Evolutionary conservation across 2,797 vertebrate species (phyloP).

Genomic region (Anolis apletophallus): DNA sequence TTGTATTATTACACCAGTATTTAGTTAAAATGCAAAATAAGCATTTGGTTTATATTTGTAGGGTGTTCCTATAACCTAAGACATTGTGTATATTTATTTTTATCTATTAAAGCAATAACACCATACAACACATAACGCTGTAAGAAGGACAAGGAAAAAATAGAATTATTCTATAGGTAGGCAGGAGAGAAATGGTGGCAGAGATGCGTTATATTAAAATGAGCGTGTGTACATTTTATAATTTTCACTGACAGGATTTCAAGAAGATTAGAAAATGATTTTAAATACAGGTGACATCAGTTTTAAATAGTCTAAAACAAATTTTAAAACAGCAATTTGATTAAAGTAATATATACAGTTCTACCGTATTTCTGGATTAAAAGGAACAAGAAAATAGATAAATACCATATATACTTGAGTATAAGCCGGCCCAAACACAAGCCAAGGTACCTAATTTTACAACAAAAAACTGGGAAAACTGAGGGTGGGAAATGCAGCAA

Average conservation of each 20-base stretch:
- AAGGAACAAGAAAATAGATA: background rate
- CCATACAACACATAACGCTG: background rate
- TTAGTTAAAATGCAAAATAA: conserved; percentile 17
- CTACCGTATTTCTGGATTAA: background rate
- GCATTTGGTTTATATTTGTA: background rate
- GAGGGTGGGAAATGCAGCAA: too few relatives aligned
- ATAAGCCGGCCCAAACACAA: too few relatives aligned
- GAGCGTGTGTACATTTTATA: background rate
- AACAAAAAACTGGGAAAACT: too few relatives aligned
- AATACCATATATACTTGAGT: too few relatives aligned
- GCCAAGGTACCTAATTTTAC: too few relatives aligned
- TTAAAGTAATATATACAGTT: background rate
- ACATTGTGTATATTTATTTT: background rate
- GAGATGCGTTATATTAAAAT: background rate
- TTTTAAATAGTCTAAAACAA: background rate
- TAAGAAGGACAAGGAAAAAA: background rate
- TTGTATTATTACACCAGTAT: conserved; percentile 26
- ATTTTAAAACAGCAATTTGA: background rate
- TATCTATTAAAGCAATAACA: background rate
- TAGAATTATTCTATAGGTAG: background rate
- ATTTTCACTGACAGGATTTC: background rate
- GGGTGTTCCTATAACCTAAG: background rate
- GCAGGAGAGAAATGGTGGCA: background rate
- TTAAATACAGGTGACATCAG: background rate
- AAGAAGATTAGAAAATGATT: background rate